These are phyloP conservation scores for Alloplasta piceator DNA, from an alignment of 2,888 invertebrate species.

Conservation along the genomic window DNA sequence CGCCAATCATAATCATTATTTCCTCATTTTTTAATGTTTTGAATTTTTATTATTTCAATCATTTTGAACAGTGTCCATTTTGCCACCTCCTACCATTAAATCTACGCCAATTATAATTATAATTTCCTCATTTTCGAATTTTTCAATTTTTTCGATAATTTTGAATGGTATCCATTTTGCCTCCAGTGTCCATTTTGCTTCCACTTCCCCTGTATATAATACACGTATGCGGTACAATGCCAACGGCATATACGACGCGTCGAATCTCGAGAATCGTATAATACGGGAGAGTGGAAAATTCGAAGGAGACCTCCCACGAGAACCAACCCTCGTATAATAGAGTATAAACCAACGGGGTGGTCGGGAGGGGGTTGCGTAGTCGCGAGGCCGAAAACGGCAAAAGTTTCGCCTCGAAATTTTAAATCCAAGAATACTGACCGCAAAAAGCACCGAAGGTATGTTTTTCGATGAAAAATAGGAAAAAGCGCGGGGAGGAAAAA, in stretches of 20 bases:
- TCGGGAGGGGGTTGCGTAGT: no score
- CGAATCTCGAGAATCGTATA: conserved; percentile 77
- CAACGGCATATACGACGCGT: conserved; percentile 66
- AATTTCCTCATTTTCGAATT: no score
- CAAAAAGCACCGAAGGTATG: background rate
- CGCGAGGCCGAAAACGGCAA: conserved; percentile 36
- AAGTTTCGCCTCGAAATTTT: conserved; percentile 33
- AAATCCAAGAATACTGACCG: background rate
- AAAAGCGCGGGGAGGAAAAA: background rate
- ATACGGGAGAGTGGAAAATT: conserved; percentile 79
- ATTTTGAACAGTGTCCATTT: no score
- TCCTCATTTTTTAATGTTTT: no score
- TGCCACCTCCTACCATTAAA: no score
- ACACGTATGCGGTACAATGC: conserved; percentile 60
- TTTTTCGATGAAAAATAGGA: background rate
- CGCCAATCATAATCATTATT: no score
- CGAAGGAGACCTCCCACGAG: conserved; percentile 76
- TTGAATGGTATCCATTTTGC: no score
- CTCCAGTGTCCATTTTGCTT: no score
- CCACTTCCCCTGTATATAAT: conserved; percentile 22
- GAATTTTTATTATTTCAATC: no score
- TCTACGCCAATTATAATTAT: no score
- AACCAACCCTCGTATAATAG: conserved; percentile 64
- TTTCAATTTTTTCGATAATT: no score
- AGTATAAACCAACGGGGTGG: conserved; percentile 36